Conservation (phyloP, 2,797 vertebrate genomes). For the Acipenser transmontanus region DNA sequence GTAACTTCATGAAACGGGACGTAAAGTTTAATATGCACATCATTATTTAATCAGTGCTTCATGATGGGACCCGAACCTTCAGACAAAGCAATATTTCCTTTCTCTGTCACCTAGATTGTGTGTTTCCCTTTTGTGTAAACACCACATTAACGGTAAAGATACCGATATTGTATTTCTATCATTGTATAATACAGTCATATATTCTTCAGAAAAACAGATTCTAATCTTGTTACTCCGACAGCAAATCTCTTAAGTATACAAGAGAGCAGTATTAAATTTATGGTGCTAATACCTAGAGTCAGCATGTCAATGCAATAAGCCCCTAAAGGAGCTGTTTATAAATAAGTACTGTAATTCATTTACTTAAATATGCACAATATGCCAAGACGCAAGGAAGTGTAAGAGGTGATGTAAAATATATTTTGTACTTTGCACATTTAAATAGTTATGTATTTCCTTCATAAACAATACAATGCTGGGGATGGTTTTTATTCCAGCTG, state of each 20-base stretch:
- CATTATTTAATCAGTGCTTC: constrained; percentile 61
- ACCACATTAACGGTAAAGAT: constrained; percentile 24
- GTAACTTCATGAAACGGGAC: constrained; percentile 59
- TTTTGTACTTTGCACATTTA: constrained; percentile 8
- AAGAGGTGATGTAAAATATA: constrained; percentile 12
- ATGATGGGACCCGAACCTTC: constrained; percentile 58
- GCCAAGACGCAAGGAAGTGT: constrained; percentile 16
- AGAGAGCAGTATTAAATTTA: constrained; percentile 63
- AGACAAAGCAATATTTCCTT: constrained; percentile 30
- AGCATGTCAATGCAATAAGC: constrained; percentile 59
- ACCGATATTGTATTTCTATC: constrained; percentile 42
- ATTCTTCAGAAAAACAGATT: constrained; percentile 55
- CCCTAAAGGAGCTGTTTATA: constrained; percentile 53
- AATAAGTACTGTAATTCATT: constrained; percentile 14
- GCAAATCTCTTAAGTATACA: constrained; percentile 60
- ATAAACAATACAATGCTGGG: neutral
- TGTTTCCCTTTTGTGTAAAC: neutral
- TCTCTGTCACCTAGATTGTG: constrained; percentile 42
- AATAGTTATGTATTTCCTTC: neutral
- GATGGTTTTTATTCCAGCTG: neutral
- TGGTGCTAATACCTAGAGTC: constrained; percentile 60
- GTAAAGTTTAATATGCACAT: constrained; percentile 65
- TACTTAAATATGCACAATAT: constrained; percentile 22
- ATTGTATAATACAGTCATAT: constrained; percentile 48
- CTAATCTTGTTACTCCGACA: constrained; percentile 65